Base-by-base conservation (phyloP, 2,113 vertebrate species). In the Oncorhynchus keta region DNA sequence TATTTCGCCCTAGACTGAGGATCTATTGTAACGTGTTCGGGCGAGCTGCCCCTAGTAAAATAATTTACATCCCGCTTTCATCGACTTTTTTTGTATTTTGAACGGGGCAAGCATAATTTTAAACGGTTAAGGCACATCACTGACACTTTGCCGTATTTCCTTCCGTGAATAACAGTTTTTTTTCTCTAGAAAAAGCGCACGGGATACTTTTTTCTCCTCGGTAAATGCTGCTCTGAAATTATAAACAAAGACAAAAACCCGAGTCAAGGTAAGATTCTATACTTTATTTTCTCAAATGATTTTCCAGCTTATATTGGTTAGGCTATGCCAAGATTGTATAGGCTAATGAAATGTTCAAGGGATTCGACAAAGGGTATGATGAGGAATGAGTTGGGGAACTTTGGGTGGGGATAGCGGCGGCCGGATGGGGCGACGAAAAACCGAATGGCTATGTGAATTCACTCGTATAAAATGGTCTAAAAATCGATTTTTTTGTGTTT, bases 401-500 rank as follows among this genome's bases (percentile, higher is more conserved):
- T 84, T 79, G 86, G 85, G 83, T 87, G 84, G 81, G 85, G 85
- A 68, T 85, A 49, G 7, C 67, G 13, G 6, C 7, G 30, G 32
- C 5, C 67, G 32, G 32, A 30, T 12, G 30, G 30, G 16, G 11
- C 6, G 30, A 30, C 2, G n/a, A 28, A 6, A n/a, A 8, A n/a
- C 28, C 26, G 16, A 20, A 9, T 35, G 32, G 5, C 16, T 68
- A 5, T 6, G 32, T 68, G 16, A 68, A n/a, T n/a, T n/a, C 20
- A 68, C 67, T 22, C 16, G 28, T 32, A 20, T 35, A 8, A 18
- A 32, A 66, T 32, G 22, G 20, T 18, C 11, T 13, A 18, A 32
- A 18, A 18, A 16, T 65, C 8, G 3, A 3, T 9, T 6, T 45
- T 32, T 30, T 13, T 11, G 64, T 67, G n/a, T 28, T 55, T 55